Conservation (phyloP, 2,113 vertebrate genomes). For the Ramphastos sulfuratus region DNA sequence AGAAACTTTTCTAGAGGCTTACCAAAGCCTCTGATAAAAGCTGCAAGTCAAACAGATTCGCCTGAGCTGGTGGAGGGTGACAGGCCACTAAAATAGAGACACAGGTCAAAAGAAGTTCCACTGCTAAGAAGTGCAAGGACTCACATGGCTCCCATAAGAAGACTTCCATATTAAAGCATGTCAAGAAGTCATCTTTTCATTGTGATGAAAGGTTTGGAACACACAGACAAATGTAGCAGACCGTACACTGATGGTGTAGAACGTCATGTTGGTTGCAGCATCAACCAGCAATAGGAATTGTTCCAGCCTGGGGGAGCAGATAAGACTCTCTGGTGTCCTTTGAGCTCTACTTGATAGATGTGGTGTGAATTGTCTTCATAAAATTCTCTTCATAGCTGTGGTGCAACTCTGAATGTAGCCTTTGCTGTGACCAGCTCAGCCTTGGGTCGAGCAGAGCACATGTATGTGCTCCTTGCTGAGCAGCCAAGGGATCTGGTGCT, state of each 20-base stretch:
- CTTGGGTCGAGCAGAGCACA: neutral
- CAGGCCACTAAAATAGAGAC: neutral
- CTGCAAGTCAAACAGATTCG: neutral
- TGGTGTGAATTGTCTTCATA: neutral
- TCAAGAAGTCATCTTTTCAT: neutral
- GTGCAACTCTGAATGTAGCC: neutral
- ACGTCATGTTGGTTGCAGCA: neutral
- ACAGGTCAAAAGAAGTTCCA: neutral
- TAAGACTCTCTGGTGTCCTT: neutral
- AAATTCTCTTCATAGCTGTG: neutral
- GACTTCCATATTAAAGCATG: neutral
- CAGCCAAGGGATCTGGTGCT: neutral
- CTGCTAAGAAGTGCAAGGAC: neutral
- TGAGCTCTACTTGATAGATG: neutral
- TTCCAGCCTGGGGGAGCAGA: neutral
- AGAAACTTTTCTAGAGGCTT: neutral
- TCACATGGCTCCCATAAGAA: neutral
- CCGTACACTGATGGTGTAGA: neutral
- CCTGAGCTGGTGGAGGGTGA: neutral
- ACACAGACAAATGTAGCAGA: fast-evolving
- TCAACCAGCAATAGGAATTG: neutral
- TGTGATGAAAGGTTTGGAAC: neutral
- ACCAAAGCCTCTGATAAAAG: neutral
- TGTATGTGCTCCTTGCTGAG: neutral
- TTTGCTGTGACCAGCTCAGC: neutral